Base-by-base conservation (phyloP, 2,113 vertebrate genomes). In the Solea senegalensis region DNA sequence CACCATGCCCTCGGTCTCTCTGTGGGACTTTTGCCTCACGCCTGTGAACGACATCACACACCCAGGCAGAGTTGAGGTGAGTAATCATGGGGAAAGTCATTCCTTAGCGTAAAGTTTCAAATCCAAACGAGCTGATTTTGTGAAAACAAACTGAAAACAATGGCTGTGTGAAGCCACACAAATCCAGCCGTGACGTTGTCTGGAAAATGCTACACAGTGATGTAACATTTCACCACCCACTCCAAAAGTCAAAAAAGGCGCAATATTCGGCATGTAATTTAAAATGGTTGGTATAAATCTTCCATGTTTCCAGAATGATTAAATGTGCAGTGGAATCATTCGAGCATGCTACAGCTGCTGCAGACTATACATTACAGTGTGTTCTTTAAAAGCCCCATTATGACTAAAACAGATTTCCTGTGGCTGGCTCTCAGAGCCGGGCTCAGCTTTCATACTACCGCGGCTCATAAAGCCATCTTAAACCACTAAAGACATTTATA, bases 321-420 rank as follows among this genome's bases (percentile, higher is more conserved):
- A 59, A 59, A 51, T 3, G 15, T 40, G 26, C 27, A 63, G 1
- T n/a, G 51, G 15, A 41, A 44, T 7, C n/a, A 57, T 7, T 13
- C 0, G 3, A 45, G 45, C 40, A n/a, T 56, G 27, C 3, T 48
- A 51, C 46, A 77, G 48, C 41, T 53, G 67, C 57, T 62, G 44
- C 7, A 56, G 67, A 70, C 48, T 69, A 54, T 75, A 75, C 63
- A 66, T 74, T 48, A 65, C 74, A 52, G 27, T 15, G 16, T 15
- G 13, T 49, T 55, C 72, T 52, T 52, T 61, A 28, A 34, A 63
- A 72, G 28, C 9, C 27, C 21, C 27, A 15, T 62, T 40, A 85
- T 70, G 60, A 79, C 46, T 69, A 72, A 76, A 76, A 69, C 72
- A 69, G 72, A 79, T 54, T 78, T 79, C 75, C 72, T 69, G 53